These are phyloP conservation scores for Heliconius ethilla DNA, from an alignment of 2,888 invertebrate genomes.

Conservation along the genomic window DNA sequence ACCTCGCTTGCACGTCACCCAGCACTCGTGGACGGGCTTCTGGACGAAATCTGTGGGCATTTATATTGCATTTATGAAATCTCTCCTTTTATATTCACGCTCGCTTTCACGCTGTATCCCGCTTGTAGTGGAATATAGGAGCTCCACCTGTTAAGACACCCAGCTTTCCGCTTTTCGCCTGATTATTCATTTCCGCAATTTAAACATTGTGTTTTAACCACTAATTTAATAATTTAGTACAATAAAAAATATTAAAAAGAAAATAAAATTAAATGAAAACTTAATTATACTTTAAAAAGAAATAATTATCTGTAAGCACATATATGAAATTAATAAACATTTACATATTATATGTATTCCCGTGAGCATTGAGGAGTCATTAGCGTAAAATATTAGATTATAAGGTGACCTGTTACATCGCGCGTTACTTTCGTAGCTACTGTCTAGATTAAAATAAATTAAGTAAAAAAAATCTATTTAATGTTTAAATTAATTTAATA, in stretches of 20 bases:
- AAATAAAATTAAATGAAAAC: too few relatives aligned
- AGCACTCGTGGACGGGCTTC: slow-evolving; percentile 72
- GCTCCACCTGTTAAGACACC: too few relatives aligned
- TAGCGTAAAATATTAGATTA: not conserved
- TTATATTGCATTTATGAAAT: not conserved
- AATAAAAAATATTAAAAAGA: too few relatives aligned
- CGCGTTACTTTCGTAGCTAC: not conserved
- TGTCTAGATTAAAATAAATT: not conserved
- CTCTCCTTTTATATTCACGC: not conserved
- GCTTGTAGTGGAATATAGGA: too few relatives aligned
- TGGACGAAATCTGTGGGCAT: slow-evolving; percentile 66
- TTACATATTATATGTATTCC: not conserved
- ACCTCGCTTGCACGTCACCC: slow-evolving; percentile 76
- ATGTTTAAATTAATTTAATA: too few relatives aligned
- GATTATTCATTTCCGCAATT: too few relatives aligned
- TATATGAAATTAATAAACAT: not conserved
- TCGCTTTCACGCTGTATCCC: too few relatives aligned
- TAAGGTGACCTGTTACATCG: slow-evolving; percentile 8
- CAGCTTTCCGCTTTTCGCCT: too few relatives aligned
- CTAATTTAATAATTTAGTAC: too few relatives aligned
- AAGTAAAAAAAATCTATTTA: too few relatives aligned
- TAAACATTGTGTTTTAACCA: too few relatives aligned
- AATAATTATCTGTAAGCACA: not conserved
- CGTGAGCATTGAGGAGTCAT: not conserved
- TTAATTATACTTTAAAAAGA: too few relatives aligned